Base-by-base conservation (phyloP, 2,113 vertebrate species). In the Leptocoma aspasia region DNA sequence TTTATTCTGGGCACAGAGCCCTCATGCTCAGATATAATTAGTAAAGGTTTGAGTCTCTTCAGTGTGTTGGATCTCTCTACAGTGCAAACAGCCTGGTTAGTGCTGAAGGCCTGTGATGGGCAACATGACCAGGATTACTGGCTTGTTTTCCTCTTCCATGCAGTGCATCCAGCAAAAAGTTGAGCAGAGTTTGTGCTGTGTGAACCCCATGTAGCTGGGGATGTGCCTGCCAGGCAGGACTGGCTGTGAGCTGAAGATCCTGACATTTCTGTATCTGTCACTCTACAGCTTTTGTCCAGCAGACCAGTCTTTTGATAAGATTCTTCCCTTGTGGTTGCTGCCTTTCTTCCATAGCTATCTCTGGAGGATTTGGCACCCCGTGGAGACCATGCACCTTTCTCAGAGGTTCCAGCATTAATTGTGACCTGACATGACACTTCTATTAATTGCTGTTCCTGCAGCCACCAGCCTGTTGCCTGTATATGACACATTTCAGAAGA, bases 1-100 rank as follows among this genome's bases (percentile, higher is more conserved):
- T 96, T 96, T 93, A 97, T 95, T 96, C 92, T 83, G 85, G 94
- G 93, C 96, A 86, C 53, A 24, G 80, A 95, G 94, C 91, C 96
- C 60, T 69, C 44, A 15, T 71, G 71, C 82, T 94, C 56, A 49
- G 87, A 66, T 94, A 94, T 93, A 95, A 92, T 92, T 97, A 95
- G 93, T 68, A 90, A 83, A 92, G 77, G 50, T 93, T 95, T 97
- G 82, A 70, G 70, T 93, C 92, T 44, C 33, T 86, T 92, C 82
- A 63, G 39, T 77, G 54, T 83, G 82, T 83, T 5, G 2, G 56
- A 47, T 90, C 52, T 83, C 76, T 83, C 59, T 73, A 44, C 31
- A 45, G 39, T 31, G 69, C 65, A 66, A 63, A 47, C 52, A 78
- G 70, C 31, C 52, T 37, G 41, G 42, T 52, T 92, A 59, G 85